Evolutionary conservation across 1,140 invertebrate species (phyloP).

Genomic region (Platyscapa corneri): DNA sequence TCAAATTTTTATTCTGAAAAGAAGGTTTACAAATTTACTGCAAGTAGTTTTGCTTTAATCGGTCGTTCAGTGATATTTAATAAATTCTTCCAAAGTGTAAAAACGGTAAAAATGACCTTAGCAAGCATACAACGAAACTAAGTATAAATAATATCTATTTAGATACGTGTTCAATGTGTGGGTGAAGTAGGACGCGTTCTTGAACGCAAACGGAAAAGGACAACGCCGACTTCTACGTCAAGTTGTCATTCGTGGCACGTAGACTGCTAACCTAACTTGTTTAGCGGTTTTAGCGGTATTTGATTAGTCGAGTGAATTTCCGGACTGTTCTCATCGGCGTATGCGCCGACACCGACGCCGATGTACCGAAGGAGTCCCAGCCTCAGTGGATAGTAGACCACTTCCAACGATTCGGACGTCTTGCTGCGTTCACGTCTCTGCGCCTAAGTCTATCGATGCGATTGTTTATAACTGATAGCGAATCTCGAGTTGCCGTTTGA

Average conservation of each 20-base stretch:
- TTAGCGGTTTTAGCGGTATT: conserved; percentile 73
- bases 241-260: conserved; percentile 72
- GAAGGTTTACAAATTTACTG: too few species aligned
- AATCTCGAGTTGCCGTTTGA: not conserved
- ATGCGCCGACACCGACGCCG: conserved; percentile 30
- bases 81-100: not conserved
- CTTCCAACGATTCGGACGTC: not conserved
- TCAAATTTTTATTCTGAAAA: too few species aligned
- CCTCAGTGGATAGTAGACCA: not conserved
- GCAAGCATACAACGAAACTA: not conserved
- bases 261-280: conserved; percentile 73
- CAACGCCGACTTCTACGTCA: conserved; percentile 5
- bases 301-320: conserved; percentile 74
- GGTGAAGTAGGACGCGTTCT: not conserved
- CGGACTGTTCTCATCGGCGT: conserved; percentile 66
- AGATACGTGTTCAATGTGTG: not conserved
- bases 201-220: conserved; percentile 6
- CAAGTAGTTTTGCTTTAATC: not conserved
- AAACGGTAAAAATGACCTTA: not conserved
- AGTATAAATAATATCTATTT: conserved; percentile 7
- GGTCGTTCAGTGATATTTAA: not conserved
- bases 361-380: not conserved
- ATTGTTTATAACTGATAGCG: not conserved
- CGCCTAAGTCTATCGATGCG: not conserved
- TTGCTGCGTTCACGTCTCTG: conserved; percentile 34